phyloP scores from a whole-genome alignment of 2,888 invertebrate genomes.

The Tiphia femorata region DNA sequence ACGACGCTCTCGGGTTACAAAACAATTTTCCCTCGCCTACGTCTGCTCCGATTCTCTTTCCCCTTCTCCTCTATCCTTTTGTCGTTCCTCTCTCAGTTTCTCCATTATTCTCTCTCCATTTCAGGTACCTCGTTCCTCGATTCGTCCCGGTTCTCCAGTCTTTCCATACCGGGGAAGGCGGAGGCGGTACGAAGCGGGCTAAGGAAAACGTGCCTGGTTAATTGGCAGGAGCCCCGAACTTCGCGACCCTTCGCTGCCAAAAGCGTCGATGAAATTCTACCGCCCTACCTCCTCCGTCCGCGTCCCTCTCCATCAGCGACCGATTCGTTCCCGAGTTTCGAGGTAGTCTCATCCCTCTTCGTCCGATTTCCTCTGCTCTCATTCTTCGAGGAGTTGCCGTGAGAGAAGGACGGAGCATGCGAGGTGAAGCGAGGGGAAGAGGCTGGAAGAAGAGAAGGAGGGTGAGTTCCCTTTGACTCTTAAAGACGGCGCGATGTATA shows the following conservation, averaged over 20 bases:
- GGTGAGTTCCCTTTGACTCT: conserved; percentile 20
- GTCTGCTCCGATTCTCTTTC: background rate
- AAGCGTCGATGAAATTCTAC: conserved; percentile 30
- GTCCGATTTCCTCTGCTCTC: background rate
- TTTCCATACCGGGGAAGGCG: background rate
- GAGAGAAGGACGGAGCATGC: background rate
- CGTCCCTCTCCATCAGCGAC: background rate
- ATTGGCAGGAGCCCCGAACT: conserved; percentile 30
- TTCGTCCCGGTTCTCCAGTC: background rate
- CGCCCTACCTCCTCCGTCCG: background rate
- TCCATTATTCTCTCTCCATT: background rate
- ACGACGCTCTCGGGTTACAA: conserved; percentile 25
- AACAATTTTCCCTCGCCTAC: conserved; percentile 20
- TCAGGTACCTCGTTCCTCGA: background rate
- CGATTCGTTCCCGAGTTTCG: conserved; percentile 18
- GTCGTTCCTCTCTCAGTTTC: background rate
- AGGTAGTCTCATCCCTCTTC: background rate
- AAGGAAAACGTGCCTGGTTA: conserved; percentile 25
- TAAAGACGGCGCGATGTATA: conserved; percentile 24
- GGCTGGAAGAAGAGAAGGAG: background rate
- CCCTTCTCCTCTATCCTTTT: background rate
- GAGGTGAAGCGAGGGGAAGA: background rate
- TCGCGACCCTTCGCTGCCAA: conserved; percentile 18
- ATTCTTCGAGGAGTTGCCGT: conserved; percentile 1
- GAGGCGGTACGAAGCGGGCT: too few relatives aligned